Evolutionary conservation across 2,888 invertebrate genomes (phyloP), one percentile per base, ranked within the genome.

Genomic region (Aleiodes alternator): DNA sequence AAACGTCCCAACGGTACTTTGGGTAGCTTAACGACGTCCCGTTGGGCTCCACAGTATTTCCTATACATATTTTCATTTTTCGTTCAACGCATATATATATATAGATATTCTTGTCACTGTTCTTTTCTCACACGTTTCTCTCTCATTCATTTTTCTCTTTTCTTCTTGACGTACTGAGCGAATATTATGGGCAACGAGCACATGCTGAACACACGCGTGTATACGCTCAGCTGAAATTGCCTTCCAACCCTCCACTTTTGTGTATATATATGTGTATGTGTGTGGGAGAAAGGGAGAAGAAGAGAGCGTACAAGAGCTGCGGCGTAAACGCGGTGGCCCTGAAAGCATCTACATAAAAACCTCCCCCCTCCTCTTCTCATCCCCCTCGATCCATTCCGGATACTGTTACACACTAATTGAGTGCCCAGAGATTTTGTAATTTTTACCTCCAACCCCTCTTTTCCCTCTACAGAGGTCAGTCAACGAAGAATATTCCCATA

Each of bases 321-420:
- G 64, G 64, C 64, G 64, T 64, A 64, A 64, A 48, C 64, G 64
- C 64, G 64, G 64, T 64, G 64, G 64, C 64, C 64, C 64, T 64
- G 64, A 48, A 64, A 31, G 61, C 61, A 69, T 69, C 74, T 57
- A 77, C 77, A 75, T 50, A 69, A 72, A 43, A 71, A 70, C 55
- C 69, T 75, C 57, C 31, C 73, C 57, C 29, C 53, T 66, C 70
- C 68, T 78, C 76, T 76, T 73, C 73, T 56, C 48, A 66, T 64
- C 75, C 73, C 68, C 56, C 66, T 48, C 55, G 23, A 69, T 69
- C 66, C 66, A 64, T 68, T 72, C 73, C 64, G 72, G 79, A 79
- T 82, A 81, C 79, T 79, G 82, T 82, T 83, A 82, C 83, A 76
- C 82, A 80, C 82, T 83, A 83, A 83, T 83, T 83, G 82, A 82